Evolutionary conservation across 2,113 vertebrate genomes (phyloP), one percentile per base, ranked within the genome.

Genomic region (Callospermophilus lateralis): DNA sequence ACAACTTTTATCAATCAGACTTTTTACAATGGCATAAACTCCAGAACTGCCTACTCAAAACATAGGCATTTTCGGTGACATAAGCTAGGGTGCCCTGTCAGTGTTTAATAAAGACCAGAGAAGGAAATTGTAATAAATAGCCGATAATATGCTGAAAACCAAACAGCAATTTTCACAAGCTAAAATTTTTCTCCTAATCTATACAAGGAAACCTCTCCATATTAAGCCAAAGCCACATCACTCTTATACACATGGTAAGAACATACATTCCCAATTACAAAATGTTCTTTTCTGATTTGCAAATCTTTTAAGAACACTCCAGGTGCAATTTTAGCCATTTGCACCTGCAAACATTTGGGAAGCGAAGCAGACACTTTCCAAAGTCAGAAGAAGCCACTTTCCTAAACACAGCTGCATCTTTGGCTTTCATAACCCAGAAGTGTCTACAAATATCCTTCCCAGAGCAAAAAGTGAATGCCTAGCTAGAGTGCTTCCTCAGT

Each of bases 261-360:
- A 94, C 76, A 63, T n/a, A 86, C 3, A 92, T 68, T 72, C 53
- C 78, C 80, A 80, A 48, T 83, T 93, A 84, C 37, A 70, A 97
- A 89, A 91, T 48, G 76, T 4, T 85, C 70, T 95, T 92, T 95
- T 78, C 93, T 90, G 90, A 84, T 92, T 90, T 92, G 80, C 61
- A 91, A 96, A 93, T 19, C 77, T 96, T 63, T 93, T 94, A 77
- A 74, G 95, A 97, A 70, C 76, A 92, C 77, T 65, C 93, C 77
- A 95, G 90, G 65, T 96, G 48, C 77, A 81, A 45, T 58, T 94
- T 74, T 92, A 96, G 73, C 95, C 89, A 76, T 88, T 42, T 83
- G 90, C 97, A 97, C 92, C 94, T 97, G 94, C 48, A 76, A 85
- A 90, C 61, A 65, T 90, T 93, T 96, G 90, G 90, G 53, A 93